Conservation (phyloP, 1,140 invertebrate genomes). For the Anoplolepis gracilipes region DNA sequence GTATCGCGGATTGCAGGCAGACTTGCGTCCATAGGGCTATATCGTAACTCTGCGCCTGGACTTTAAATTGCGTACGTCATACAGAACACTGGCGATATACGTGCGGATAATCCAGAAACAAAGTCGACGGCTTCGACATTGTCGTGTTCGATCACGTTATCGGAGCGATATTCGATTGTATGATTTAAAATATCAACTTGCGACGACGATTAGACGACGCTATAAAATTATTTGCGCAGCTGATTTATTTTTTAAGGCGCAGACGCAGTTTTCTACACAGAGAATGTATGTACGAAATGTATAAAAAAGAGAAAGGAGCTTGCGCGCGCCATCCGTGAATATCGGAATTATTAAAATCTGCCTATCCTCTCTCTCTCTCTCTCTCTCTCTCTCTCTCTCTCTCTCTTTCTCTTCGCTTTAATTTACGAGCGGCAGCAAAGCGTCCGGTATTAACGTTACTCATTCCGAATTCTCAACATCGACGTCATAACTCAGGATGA, state of each 20-base stretch:
- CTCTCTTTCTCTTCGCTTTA: conserved; percentile 54
- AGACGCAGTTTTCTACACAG: no score
- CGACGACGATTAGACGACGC: conserved; percentile 6
- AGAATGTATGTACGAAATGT: background rate
- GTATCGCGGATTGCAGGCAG: conserved; percentile 52
- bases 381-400: conserved; percentile 17
- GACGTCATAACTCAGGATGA: conserved; percentile 75
- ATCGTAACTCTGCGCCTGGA: conserved; percentile 48
- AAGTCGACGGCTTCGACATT: conserved; percentile 25
- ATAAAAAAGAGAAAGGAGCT: conserved; percentile 44
- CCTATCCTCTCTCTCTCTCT: conserved; percentile 41
- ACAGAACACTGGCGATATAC: background rate
- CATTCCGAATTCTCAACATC: conserved; percentile 74
- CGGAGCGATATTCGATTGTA: background rate
- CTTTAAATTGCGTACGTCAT: conserved; percentile 68
- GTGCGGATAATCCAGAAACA: conserved; percentile 57
- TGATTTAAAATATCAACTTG: background rate
- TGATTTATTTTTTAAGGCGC: background rate
- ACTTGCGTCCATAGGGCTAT: conserved; percentile 35
- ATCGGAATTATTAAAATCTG: conserved; percentile 72
- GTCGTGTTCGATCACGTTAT: conserved; percentile 11
- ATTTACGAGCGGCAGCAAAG: conserved; percentile 73
- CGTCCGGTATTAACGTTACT: conserved; percentile 72
- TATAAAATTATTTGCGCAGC: background rate
- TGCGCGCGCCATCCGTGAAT: conserved; percentile 55